Percentiles rank a stretch among this genome's conserved stretches.
phyloP scores from a whole-genome alignment of 2,888 invertebrate genomes.

The Caenorhabditis sp. region DNA sequence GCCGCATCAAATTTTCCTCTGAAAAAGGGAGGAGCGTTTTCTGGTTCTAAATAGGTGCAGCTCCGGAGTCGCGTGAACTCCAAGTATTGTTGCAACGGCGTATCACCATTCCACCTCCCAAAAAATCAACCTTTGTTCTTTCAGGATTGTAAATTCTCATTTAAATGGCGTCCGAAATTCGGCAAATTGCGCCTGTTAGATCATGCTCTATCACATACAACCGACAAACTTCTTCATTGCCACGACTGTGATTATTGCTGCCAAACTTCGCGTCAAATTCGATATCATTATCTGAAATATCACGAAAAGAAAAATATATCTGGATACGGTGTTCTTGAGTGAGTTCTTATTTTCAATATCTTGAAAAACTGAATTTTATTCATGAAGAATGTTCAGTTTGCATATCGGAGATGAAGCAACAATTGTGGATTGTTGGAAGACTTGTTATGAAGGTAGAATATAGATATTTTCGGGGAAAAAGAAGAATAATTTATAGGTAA shows the following conservation, averaged over 20 bases:
- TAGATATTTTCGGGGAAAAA: no score
- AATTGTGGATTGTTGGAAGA: conserved; percentile 7
- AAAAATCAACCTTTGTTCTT: not conserved
- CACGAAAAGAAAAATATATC: not conserved
- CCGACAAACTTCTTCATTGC: conserved; percentile 8
- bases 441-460: conserved; percentile 9
- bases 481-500: not conserved
- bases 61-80: no score
- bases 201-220: conserved; percentile 13
- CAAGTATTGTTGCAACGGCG: no score
- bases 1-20: no score
- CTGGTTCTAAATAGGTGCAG: no score
- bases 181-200: conserved; percentile 31
- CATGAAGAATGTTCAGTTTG: conserved; percentile 19
- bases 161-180: conserved; percentile 22
- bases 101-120: no score
- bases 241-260: conserved; percentile 4
- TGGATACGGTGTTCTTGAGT: conserved; percentile 17
- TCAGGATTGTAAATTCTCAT: not conserved
- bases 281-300: conserved; percentile 12
- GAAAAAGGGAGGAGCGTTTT: no score
- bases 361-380: not conserved
- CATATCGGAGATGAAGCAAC: not conserved
- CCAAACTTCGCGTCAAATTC: conserved; percentile 12
- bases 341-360: not conserved